A percentile compares a stretch with the other conserved stretches of the same genome.
phyloP scores from a whole-genome alignment of 2,113 vertebrate genomes.

The Felis catus region F.catus_Fca126_mat1.0 CM031422.1:9527001-9527500 shows the following conservation, averaged over 20 bases:
- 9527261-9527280: conserved; percentile 25
- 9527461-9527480: conserved; percentile 72
- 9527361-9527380: conserved; percentile 64
- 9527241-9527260: not conserved
- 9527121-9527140: not conserved
- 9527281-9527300: not conserved
- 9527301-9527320: conserved; percentile 24
- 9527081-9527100: not conserved
- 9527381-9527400: conserved; percentile 73
- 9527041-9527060: not conserved
- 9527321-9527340: conserved; percentile 64
- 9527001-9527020: not conserved
- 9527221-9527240: not conserved
- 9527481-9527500: conserved; percentile 70
- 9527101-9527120: conserved; percentile 19
- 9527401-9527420: conserved; percentile 65
- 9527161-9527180: not conserved
- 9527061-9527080: not conserved
- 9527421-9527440: conserved; percentile 78
- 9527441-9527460: conserved; percentile 77
- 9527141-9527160: conserved; percentile 22
- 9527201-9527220: not conserved
- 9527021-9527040: not conserved
- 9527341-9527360: conserved; percentile 51
- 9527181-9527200: not conserved